These are phyloP conservation scores for Lophura nycthemera DNA, from an alignment of 2,113 vertebrate genomes.

Conservation along the genomic window DNA sequence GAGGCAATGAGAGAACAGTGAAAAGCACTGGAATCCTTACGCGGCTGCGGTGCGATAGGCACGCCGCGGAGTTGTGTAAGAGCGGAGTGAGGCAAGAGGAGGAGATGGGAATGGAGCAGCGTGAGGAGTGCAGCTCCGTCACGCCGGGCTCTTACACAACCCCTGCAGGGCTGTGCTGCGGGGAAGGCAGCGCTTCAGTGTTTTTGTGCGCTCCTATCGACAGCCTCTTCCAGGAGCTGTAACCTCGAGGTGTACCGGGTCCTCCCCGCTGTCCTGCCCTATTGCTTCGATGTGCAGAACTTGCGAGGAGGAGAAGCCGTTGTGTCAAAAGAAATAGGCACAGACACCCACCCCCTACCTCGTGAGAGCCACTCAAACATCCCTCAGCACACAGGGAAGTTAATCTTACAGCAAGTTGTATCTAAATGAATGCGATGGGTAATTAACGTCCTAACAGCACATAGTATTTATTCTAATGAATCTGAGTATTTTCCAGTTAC, in stretches of 20 bases:
- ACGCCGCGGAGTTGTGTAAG: accelerated
- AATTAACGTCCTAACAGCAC: background rate
- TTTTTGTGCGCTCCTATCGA: background rate
- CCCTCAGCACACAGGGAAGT: background rate
- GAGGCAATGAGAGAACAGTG: background rate
- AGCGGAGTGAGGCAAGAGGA: background rate
- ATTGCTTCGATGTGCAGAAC: background rate
- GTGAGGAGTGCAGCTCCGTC: background rate
- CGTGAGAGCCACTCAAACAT: background rate
- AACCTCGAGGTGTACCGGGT: background rate
- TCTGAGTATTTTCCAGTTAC: background rate
- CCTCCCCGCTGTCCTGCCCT: background rate
- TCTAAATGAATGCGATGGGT: background rate
- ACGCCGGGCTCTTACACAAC: background rate
- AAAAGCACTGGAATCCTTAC: background rate
- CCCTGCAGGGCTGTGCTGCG: background rate
- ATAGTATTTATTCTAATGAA: background rate
- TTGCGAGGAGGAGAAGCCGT: background rate
- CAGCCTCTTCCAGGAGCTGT: background rate
- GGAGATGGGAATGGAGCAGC: background rate
- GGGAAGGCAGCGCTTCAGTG: background rate
- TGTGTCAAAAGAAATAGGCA: background rate
- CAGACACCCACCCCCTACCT: background rate
- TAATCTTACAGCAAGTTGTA: background rate
- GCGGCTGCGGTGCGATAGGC: background rate